Evolutionary conservation across 2,113 vertebrate genomes (phyloP).

Genomic region (Mandrillus leucophaeus): DNA sequence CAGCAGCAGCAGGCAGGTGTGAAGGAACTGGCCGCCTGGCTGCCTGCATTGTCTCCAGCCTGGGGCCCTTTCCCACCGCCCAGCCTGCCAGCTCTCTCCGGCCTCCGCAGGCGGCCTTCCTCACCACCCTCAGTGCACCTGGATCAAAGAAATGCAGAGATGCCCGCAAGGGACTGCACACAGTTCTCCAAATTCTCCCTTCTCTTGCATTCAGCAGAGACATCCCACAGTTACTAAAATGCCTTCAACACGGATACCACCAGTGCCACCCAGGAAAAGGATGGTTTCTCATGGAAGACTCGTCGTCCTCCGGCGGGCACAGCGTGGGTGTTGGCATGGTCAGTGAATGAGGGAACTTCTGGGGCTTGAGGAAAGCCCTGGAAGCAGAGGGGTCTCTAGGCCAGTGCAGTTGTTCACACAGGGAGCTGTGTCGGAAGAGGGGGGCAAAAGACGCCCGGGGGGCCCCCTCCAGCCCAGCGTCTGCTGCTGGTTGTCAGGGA

Average conservation of each 20-base stretch:
- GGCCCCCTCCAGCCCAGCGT: rapidly evolving
- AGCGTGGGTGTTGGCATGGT: rapidly evolving
- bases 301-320: rapidly evolving
- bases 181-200: background rate
- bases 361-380: background rate
- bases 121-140: background rate
- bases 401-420: background rate
- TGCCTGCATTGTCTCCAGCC: background rate
- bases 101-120: background rate
- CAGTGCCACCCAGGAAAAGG: background rate
- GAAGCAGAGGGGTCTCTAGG: background rate
- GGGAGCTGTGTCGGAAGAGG: too few relatives aligned
- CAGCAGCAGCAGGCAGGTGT: background rate
- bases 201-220: background rate
- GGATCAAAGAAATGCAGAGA: background rate
- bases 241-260: background rate
- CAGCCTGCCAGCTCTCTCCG: background rate
- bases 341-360: too few relatives aligned
- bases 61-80: background rate
- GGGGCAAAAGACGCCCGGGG: rapidly evolving
- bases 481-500: background rate
- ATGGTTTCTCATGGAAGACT: rapidly evolving
- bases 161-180: background rate
- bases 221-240: background rate
- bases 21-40: background rate